Conservation (phyloP, 2,113 vertebrate species). For the Phyllopteryx taeniolatus region DNA sequence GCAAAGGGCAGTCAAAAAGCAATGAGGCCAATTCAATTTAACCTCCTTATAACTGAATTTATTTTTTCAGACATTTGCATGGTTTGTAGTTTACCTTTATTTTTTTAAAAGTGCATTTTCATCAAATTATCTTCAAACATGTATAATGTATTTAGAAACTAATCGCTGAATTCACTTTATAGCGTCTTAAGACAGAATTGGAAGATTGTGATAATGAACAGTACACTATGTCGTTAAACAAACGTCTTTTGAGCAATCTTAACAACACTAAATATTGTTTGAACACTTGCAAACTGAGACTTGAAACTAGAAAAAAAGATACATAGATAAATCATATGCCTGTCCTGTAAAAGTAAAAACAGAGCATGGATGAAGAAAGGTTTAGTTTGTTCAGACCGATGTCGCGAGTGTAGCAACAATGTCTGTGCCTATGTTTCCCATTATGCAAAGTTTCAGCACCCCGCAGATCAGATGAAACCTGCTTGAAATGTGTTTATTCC, state of each 20-base stretch:
- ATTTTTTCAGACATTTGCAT: too few relatives aligned
- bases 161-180: not conserved
- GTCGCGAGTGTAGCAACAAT: conserved; percentile 3
- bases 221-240: not conserved
- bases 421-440: conserved; percentile 8
- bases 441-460: conserved; percentile 1
- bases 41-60: too few relatives aligned
- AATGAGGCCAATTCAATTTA: too few relatives aligned
- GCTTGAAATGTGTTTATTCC: not conserved
- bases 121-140: not conserved
- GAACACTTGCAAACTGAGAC: not conserved
- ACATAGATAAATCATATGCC: not conserved
- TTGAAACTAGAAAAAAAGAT: not conserved
- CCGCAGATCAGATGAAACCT: not conserved
- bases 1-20: too few relatives aligned
- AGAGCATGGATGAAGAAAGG: not conserved
- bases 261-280: not conserved
- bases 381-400: conserved; percentile 1
- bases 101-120: not conserved
- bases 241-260: not conserved
- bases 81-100: too few relatives aligned
- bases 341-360: not conserved
- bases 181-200: not conserved
- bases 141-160: not conserved
- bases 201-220: not conserved